Base-by-base conservation (phyloP, 2,113 vertebrate species). In the Dasyprocta punctata region DNA sequence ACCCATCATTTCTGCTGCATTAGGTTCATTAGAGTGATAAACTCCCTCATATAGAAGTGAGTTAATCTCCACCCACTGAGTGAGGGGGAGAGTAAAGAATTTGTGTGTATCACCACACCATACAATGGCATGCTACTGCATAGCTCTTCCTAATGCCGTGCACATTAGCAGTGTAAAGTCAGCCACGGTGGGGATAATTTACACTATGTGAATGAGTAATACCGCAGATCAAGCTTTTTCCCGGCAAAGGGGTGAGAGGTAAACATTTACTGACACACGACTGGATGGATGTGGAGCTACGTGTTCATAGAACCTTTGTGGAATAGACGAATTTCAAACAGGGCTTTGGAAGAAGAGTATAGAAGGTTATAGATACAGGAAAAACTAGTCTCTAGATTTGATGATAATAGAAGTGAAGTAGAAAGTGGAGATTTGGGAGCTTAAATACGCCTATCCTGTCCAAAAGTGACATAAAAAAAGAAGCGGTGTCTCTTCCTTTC, bases 301-400 rank as follows among this genome's bases (percentile, higher is more conserved):
- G 14, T 69, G 20, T 84, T 85, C 36, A 77, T 11, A 67, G 63
- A 44, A 47, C 4, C 60, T 65, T 83, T 84, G 26, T 54, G 65
- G 69, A 54, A 13, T 69, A 77, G 58, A 60, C 36, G 4, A 60
- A 41, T 63, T 82, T 38, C 63, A 94, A 84, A 92, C 36, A 60
- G 52, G 38, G 10, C 24, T 75, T 80, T 63, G 61, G 24, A 81
- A 75, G 56, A 67, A 81, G 19, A 10, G 20, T 81, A 71, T 20
- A 86, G 52, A 94, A 52, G 16, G 16, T 54, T 82, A 60, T 7
- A 33, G 24, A 52, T 61, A 61, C 0, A 90, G 44, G 28, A 81
- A 52, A 20, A 67, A 28, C n/a, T 14, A 30, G 41, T 75, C 80
- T 84, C 54, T 81, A 49, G 56, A 84, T 90, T 67, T 95, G 69